Evolutionary conservation across 2,113 vertebrate species (phyloP), one percentile per base, ranked within the genome.

Genomic region (Ceuthmochares aereus): DNA sequence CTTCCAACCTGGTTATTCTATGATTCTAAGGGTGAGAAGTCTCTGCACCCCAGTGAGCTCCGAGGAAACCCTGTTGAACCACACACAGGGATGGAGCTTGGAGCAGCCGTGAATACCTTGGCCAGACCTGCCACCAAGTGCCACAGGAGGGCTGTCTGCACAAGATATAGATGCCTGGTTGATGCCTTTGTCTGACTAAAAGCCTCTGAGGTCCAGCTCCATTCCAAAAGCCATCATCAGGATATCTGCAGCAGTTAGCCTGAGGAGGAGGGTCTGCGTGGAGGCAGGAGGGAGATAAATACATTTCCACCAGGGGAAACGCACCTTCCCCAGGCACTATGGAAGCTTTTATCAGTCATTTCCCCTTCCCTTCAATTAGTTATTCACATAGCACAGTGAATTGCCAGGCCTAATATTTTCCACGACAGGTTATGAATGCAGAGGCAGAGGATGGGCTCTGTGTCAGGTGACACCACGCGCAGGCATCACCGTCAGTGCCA

Each of bases 71-170:
- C 58, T 30, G 52, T 66, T 4, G 62, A 67, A 84, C 42, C 30
- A 2, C n/a, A 3, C 0, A 0, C 7, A 10, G 59, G 49, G 66
- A 40, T 4, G 0, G 69, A 22, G 52, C 26, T 0, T 0, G 4
- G 80, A 22, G 25, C 56, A 49, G 68, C 29, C 2, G 0, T 2
- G n/a, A 59, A 14, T 19, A 0, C 43, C 7, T 47, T 2, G 18
- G 54, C 22, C 82, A 29, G n/a, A 29, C 10, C 58, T 42, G 45
- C 34, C 47, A 16, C 14, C 81, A 1, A 23, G 47, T 0, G 23
- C 63, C 69, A 7, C 52, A 7, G 1, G 54, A 10, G 26, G 45
- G n/a, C 69, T 27, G 49, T 32, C 42, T 0, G 0, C 4, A 0
- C 19, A 25, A 22, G 21, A 1, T 15, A 9, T 10, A 4, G 36